A percentile compares a stretch with the other conserved stretches of the same genome.
Evolutionary conservation across 2,797 vertebrate genomes (phyloP).

Genomic region (Poecilia wingei): DNA sequence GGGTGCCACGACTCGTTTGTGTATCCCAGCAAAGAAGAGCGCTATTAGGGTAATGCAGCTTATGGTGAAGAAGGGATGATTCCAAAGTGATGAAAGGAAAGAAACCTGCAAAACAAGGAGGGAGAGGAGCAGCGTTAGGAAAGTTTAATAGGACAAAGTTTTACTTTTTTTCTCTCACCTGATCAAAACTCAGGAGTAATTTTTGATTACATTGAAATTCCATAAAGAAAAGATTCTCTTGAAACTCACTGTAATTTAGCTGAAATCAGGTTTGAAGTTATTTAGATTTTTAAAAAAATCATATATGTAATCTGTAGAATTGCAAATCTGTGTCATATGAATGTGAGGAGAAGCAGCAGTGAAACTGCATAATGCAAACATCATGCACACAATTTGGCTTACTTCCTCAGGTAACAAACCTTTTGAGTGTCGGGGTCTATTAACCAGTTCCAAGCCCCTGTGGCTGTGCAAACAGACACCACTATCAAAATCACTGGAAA

Average conservation of each 20-base stretch:
- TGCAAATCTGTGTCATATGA: not conserved
- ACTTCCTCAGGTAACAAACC: slow-evolving; percentile 69
- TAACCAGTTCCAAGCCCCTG: slow-evolving; percentile 99
- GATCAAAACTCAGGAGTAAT: not conserved
- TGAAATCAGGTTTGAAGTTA: not conserved
- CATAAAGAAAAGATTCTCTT: not conserved
- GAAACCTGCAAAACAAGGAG: slow-evolving; percentile 85
- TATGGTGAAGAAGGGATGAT: slow-evolving; percentile 98
- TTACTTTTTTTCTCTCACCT: not conserved
- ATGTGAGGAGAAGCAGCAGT: not conserved
- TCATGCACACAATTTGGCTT: not conserved
- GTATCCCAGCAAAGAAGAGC: slow-evolving; percentile 99
- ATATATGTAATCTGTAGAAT: not conserved
- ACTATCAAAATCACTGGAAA: slow-evolving; percentile 96
- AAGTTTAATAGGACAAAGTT: not conserved
- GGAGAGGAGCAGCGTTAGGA: not conserved
- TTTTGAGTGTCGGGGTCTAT: slow-evolving; percentile 99
- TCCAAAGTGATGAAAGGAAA: slow-evolving; percentile 98
- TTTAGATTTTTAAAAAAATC: not conserved
- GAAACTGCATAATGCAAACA: not conserved
- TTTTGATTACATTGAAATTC: slow-evolving; percentile 2
- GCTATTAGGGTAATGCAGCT: slow-evolving; percentile 98
- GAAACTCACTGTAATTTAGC: not conserved
- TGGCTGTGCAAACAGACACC: slow-evolving; percentile 97
- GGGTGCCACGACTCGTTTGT: slow-evolving; percentile 97